These are phyloP conservation scores for Pimephales promelas DNA, from an alignment of 2,113 vertebrate species.

Conservation along the genomic window DNA sequence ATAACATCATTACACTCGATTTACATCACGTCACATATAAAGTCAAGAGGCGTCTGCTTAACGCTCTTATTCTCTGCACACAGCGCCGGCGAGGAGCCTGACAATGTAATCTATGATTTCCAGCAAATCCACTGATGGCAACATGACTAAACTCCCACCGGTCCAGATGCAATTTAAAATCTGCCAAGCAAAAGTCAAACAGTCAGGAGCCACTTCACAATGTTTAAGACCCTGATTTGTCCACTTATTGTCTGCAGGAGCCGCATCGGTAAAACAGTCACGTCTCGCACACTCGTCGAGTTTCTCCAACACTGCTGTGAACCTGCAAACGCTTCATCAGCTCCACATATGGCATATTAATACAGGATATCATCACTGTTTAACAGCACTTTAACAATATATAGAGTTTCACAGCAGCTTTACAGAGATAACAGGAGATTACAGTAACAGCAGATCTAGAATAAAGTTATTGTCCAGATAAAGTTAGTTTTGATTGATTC, in stretches of 20 bases:
- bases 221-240: constrained; percentile 17
- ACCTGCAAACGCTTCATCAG: background rate
- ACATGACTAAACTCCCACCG: constrained; percentile 11
- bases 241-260: background rate
- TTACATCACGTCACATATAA: background rate
- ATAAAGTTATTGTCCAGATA: no score
- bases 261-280: constrained; percentile 37
- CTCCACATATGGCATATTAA: no score
- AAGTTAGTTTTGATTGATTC: no score
- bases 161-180: constrained; percentile 48
- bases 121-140: constrained; percentile 16
- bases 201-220: constrained; percentile 37
- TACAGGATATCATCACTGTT: no score
- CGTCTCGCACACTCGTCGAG: constrained; percentile 5
- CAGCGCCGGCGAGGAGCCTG: background rate
- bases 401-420: no score
- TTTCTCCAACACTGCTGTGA: constrained; percentile 36
- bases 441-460: no score
- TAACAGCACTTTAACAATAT: no score
- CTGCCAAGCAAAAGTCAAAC: constrained; percentile 25
- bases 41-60: background rate
- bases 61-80: background rate
- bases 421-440: no score
- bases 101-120: constrained; percentile 11
- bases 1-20: background rate